Evolutionary conservation across 2,113 vertebrate species (phyloP), one percentile per base, ranked within the genome.

Genomic region (Urocolius indicus): DNA sequence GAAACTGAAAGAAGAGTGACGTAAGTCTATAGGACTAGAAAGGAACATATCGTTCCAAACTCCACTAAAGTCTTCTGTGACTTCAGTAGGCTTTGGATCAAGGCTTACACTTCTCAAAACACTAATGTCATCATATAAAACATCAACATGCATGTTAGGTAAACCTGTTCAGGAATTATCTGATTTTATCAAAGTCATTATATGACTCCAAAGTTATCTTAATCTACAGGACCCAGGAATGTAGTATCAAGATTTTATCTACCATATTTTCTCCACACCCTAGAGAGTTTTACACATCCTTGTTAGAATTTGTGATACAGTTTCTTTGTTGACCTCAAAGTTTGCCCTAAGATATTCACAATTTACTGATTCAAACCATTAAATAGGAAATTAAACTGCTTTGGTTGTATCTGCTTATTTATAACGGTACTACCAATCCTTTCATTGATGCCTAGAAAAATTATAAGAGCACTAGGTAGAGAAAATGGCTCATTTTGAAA

Each of bases 1-100:
- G 83, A 94, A 95, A 92, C 34, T 93, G 91, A 92, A 96, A 94
- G 75, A 92, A 90, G 84, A 88, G 68, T 38, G 63, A 93, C 41
- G 51, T 66, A 94, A 87, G 43, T 80, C 79, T 57, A 2, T 84
- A 80, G 75, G 93, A 93, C 88, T 95, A 90, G 79, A 95, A 89
- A 82, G 75, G 73, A 74, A 91, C 68, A 69, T 11, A 68, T 46
- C 76, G 68, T 76, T 93, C 83, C 86, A 81, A 16, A 21, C 54
- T 77, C 86, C 8, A 2, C 55, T 86, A 55, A 89, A 87, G 79
- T 38, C 68, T 83, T 55, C 43, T 26, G 41, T 30, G 73, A 95
- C 90, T 92, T 92, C 71, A 90, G 80, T 8, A 16, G 86, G 55
- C 48, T 93, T 93, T 92, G 73, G 92, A 90, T 52, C 72, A 92